Percentiles rank a stretch among this genome's conserved stretches.
phyloP scores from a whole-genome alignment of 2,113 vertebrate genomes.

The Hippoglossus stenolepis region DNA sequence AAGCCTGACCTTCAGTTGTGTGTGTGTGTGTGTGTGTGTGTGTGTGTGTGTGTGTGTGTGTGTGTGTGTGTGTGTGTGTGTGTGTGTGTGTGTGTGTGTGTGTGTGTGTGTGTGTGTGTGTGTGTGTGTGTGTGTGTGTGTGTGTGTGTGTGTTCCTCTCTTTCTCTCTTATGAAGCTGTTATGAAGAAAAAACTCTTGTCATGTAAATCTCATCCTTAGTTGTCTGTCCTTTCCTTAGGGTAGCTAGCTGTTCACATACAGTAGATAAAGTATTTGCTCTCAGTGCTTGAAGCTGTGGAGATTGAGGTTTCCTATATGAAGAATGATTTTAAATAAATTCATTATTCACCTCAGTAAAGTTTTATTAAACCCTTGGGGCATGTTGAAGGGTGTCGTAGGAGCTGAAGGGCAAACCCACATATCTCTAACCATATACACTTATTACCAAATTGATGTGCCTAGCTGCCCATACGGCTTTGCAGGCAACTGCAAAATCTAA shows the following conservation, averaged over 20 bases:
- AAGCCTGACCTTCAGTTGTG: conserved; percentile 98
- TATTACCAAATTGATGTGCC: conserved; percentile 72
- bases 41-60: conserved; percentile 19
- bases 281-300: conserved; percentile 71
- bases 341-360: conserved; percentile 82
- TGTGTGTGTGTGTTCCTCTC: conserved; percentile 38
- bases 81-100: no score
- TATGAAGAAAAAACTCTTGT: conserved; percentile 77
- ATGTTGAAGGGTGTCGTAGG: conserved; percentile 66
- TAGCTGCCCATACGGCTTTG: conserved; percentile 51
- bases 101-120: no score
- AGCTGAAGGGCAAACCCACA: conserved; percentile 75
- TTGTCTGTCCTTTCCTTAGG: conserved; percentile 73
- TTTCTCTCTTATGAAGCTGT: conserved; percentile 76
- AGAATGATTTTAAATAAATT: conserved; percentile 80
- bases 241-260: conserved; percentile 67
- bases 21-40: conserved; percentile 79
- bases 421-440: conserved; percentile 72
- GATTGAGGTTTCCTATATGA: conserved; percentile 71
- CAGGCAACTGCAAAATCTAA: conserved; percentile 66
- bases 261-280: conserved; percentile 70
- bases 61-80: no score
- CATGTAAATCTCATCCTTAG: conserved; percentile 81
- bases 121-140: no score
- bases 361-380: conserved; percentile 82